Percentiles rank a stretch among this genome's conserved stretches.
Conservation (phyloP, 2,113 vertebrate species). For the Eurystomus gularis region DNA sequence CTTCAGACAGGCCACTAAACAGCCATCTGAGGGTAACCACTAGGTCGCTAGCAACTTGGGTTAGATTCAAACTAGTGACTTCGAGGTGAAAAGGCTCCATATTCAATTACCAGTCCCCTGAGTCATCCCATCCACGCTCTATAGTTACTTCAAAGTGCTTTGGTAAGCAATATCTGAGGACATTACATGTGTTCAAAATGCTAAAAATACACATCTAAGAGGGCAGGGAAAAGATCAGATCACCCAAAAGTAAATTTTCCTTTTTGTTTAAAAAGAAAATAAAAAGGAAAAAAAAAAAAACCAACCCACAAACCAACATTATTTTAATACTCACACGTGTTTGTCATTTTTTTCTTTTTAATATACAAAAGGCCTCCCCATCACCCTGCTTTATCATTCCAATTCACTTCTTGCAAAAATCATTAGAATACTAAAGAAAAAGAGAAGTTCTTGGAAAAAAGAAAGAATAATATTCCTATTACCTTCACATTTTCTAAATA, state of each 20-base stretch:
- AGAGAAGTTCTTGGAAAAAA: not conserved
- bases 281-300: not conserved
- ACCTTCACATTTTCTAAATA: not conserved
- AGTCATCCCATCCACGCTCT: constrained; percentile 61
- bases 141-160: constrained; percentile 56
- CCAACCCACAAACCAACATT: rapidly evolving
- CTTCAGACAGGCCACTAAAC: constrained; percentile 69
- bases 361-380: no score
- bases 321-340: not conserved
- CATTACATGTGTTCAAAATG: constrained; percentile 36
- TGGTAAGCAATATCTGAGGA: constrained; percentile 62
- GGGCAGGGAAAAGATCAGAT: not conserved
- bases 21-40: constrained; percentile 66
- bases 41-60: constrained; percentile 41
- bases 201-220: constrained; percentile 49
- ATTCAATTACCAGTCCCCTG: constrained; percentile 60
- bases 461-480: not conserved
- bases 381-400: not conserved
- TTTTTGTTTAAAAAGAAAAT: not conserved
- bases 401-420: not conserved
- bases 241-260: not conserved
- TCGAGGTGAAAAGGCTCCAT: constrained; percentile 62
- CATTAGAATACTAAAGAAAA: not conserved
- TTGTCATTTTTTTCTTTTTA: no score
- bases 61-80: constrained; percentile 15